Conservation (phyloP, 2,797 vertebrate species). For the Xenops minutus region DNA sequence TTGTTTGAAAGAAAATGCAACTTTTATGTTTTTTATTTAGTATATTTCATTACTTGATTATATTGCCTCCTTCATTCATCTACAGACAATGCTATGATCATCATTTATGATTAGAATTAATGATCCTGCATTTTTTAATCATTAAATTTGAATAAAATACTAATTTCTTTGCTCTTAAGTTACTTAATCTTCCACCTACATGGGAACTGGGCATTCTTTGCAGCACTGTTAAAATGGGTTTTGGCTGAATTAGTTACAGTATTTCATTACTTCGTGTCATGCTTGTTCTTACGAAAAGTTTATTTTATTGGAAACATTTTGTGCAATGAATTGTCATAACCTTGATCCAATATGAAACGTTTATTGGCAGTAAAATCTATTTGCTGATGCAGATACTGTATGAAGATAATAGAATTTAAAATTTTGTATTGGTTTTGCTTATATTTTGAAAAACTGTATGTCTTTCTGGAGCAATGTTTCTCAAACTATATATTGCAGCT, state of each 20-base stretch:
- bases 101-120: neutral
- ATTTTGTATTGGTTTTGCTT: neutral
- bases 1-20: neutral
- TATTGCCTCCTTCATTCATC: neutral
- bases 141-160: conserved; percentile 5
- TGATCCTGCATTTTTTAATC: neutral
- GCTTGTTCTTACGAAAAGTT: neutral
- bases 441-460: neutral
- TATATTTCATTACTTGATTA: neutral
- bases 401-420: neutral
- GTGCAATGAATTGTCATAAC: neutral
- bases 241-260: neutral
- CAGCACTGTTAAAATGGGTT: conserved; percentile 3
- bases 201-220: neutral
- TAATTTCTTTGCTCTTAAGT: neutral
- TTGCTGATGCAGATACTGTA: neutral
- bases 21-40: neutral
- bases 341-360: neutral
- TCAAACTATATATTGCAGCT: neutral
- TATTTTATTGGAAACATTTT: neutral
- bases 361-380: neutral
- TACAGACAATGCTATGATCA: neutral
- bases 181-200: neutral
- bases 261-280: neutral
- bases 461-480: conserved; percentile 44